These are phyloP conservation scores for Barnardius zonarius DNA, from an alignment of 2,113 vertebrate genomes.

Conservation along the genomic window DNA sequence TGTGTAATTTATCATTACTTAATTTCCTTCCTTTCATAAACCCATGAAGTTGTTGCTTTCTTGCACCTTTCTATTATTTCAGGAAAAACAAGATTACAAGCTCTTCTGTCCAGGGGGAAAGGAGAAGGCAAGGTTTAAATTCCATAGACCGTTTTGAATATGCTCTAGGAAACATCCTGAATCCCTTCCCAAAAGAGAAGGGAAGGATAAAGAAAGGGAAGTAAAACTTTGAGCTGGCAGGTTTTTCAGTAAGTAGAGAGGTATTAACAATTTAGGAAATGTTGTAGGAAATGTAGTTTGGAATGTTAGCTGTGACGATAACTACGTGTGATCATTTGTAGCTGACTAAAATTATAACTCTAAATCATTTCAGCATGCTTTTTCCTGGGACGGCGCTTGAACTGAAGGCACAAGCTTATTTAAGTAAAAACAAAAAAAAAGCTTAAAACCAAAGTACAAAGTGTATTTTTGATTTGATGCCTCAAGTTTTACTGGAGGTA, in stretches of 20 bases:
- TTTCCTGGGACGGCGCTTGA: background rate
- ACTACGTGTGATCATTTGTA: background rate
- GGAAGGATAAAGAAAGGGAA: background rate
- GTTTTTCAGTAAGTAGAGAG: background rate
- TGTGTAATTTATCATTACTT: background rate
- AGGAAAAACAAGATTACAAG: background rate
- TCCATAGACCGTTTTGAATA: background rate
- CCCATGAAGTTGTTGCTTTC: background rate
- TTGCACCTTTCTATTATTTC: background rate
- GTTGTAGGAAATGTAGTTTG: background rate
- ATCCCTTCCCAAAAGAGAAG: background rate
- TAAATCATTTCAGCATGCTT: background rate
- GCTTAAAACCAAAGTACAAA: background rate
- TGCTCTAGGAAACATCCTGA: background rate
- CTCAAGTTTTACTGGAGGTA: background rate
- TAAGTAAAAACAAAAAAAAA: background rate
- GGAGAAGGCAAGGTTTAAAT: background rate
- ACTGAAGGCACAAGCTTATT: background rate
- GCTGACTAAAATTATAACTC: background rate
- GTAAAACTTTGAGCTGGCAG: background rate
- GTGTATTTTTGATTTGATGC: background rate
- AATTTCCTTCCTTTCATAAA: slow-evolving; percentile 40
- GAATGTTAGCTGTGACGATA: background rate
- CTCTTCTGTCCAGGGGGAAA: background rate
- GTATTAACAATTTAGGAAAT: background rate